phyloP scores from a whole-genome alignment of 1,140 invertebrate species.

The Cepaea nemoralis region DNA sequence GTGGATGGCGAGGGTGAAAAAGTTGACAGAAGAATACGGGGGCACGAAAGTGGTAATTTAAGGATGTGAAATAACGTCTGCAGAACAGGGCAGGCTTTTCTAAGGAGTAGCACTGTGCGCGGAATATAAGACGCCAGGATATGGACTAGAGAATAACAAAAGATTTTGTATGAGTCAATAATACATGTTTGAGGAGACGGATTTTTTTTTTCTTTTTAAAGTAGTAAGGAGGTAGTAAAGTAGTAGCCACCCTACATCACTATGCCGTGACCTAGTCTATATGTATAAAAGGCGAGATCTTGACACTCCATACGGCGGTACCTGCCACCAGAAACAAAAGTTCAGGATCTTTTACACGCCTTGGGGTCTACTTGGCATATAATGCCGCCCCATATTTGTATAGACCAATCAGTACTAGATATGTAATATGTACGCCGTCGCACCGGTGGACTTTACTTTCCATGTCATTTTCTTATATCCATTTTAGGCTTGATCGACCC shows the following conservation, averaged over 20 bases:
- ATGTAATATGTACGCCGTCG: too few species aligned
- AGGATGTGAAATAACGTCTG: background rate
- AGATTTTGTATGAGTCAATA: background rate
- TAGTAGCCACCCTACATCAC: background rate
- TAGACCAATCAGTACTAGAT: too few species aligned
- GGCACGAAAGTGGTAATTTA: slow-evolving; percentile 7
- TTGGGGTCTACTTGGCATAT: too few species aligned
- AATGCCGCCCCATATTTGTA: too few species aligned
- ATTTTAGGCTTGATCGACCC: too few species aligned
- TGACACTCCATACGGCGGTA: too few species aligned
- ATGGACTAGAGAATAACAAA: background rate
- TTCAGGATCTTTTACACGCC: too few species aligned
- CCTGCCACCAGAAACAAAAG: too few species aligned
- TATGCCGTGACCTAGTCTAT: too few species aligned
- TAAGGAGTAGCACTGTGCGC: background rate
- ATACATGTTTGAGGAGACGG: background rate
- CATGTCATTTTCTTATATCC: too few species aligned
- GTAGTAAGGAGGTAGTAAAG: background rate
- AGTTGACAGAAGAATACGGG: slow-evolving; percentile 1
- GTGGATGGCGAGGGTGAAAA: slow-evolving; percentile 5
- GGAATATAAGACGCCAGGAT: background rate
- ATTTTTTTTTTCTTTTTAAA: background rate
- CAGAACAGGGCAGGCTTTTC: background rate
- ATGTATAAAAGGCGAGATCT: too few species aligned
- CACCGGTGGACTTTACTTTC: too few species aligned